A percentile compares a stretch with the other conserved stretches of the same genome.
Conservation (phyloP, 2,888 invertebrate genomes). For the Habrosyne pyritoides region DNA sequence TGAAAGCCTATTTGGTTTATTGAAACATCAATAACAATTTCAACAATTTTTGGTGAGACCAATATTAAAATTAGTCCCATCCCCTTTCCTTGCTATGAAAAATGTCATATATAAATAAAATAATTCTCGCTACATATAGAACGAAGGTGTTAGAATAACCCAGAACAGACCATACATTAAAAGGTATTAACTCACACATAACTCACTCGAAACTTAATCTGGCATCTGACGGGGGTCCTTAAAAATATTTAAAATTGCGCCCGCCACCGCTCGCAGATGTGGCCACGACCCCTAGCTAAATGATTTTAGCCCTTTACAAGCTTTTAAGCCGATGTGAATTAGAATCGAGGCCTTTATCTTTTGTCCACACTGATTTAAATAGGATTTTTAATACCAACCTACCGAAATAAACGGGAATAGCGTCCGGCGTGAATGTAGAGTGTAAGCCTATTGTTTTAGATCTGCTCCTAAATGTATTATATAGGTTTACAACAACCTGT, state of each 20-base stretch:
- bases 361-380: conserved; percentile 37
- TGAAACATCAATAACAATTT: too few relatives aligned
- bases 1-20: too few relatives aligned
- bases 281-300: conserved; percentile 25
- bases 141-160: neutral
- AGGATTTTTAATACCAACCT: conserved; percentile 11
- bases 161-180: conserved; percentile 2
- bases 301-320: conserved; percentile 45
- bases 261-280: conserved; percentile 32
- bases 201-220: conserved; percentile 41
- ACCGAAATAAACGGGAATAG: neutral
- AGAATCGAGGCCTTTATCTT: conserved; percentile 52
- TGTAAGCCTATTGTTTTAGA: conserved; percentile 1
- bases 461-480: neutral
- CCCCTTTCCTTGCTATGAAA: neutral
- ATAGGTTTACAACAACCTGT: neutral
- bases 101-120: conserved; percentile 3
- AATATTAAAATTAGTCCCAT: neutral
- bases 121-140: neutral
- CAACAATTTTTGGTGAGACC: too few relatives aligned
- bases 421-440: neutral
- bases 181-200: conserved; percentile 37
- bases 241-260: conserved; percentile 45
- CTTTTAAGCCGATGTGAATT: conserved; percentile 49
- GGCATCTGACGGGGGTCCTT: conserved; percentile 40